Evolutionary conservation across 2,888 invertebrate species (phyloP), one percentile per base, ranked within the genome.

Genomic region (Pherbina coryleti): DNA sequence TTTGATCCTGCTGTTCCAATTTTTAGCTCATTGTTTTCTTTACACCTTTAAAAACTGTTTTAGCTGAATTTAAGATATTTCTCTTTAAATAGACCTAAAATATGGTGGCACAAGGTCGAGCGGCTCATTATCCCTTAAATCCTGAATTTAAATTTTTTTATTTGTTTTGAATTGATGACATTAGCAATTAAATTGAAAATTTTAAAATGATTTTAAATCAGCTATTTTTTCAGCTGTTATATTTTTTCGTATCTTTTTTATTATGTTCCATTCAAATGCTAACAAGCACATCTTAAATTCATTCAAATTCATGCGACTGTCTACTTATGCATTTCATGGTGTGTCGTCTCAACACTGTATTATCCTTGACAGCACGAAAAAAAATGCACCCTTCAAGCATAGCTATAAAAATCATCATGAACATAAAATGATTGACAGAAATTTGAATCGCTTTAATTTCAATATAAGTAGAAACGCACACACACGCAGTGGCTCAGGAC

Each of bases 371-470:
- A 69, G n/a, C n/a, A 69, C 22, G 37, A 75, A 55, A 74, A 9
- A 44, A 34, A 64, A 62, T 19, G 22, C 67, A 55, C 17, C 31
- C 55, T 49, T 64, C 57, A 64, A 11, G n/a, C 25, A 49, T 25
- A 53, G 28, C 14, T 17, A 67, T 57, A 55, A 17, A 69, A 76
- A 60, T 69, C 67, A 76, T 60, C 55, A 67, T 67, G 17, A 73
- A 60, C 55, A 28, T 34, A 28, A 69, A 76, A 83, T 87, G 86
- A 87, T 86, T 87, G 86, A 83, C 86, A 85, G 82, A 82, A 82
- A 82, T 79, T 77, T 78, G 82, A 87, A 87, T 87, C 82, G 83
- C 79, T 87, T 87, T 87, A 87, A 84, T 87, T 87, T 87, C 87
- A 85, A 81, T 83, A 84, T 83, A 83, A 83, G 82, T 82, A 79